Evolutionary conservation across 2,888 invertebrate species (phyloP).

Genomic region (Emmelina monodactyla): DNA sequence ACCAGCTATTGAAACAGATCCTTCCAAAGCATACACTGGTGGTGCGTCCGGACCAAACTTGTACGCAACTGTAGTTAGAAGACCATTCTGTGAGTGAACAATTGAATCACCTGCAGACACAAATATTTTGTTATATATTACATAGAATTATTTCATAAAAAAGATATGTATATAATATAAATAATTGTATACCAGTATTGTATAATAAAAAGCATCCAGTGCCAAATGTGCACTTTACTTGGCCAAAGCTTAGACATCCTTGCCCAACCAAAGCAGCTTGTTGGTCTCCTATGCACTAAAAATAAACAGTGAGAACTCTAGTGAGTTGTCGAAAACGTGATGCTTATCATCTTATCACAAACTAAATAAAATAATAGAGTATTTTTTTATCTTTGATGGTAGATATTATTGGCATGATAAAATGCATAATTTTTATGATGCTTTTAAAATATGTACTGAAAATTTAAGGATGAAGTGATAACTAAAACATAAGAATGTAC

Average conservation of each 20-base stretch:
- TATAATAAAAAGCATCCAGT: conserved; percentile 95
- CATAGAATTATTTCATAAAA: neutral
- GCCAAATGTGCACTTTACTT: conserved; percentile 94
- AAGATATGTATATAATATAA: neutral
- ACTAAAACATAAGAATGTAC: conserved; percentile 28
- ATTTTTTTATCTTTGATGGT: too few species aligned
- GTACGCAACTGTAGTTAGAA: conserved; percentile 91
- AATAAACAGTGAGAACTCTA: too few species aligned
- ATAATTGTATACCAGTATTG: conserved; percentile 77
- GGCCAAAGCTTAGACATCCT: conserved; percentile 85
- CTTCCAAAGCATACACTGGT: conserved; percentile 89
- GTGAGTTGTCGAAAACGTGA: too few species aligned
- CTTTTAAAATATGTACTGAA: too few species aligned
- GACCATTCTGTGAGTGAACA: conserved; percentile 84
- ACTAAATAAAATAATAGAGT: too few species aligned
- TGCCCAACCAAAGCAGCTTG: conserved; percentile 94
- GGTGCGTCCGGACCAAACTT: conserved; percentile 80
- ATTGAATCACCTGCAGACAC: conserved; percentile 67
- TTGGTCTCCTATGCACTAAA: conserved; percentile 92
- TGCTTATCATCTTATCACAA: too few species aligned
- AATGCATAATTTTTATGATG: too few species aligned
- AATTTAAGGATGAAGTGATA: too few species aligned
- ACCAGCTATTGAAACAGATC: conserved; percentile 87
- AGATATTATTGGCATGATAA: too few species aligned
- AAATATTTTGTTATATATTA: neutral